phyloP scores from a whole-genome alignment of 2,888 invertebrate species.

The Torymus texanus region DNA sequence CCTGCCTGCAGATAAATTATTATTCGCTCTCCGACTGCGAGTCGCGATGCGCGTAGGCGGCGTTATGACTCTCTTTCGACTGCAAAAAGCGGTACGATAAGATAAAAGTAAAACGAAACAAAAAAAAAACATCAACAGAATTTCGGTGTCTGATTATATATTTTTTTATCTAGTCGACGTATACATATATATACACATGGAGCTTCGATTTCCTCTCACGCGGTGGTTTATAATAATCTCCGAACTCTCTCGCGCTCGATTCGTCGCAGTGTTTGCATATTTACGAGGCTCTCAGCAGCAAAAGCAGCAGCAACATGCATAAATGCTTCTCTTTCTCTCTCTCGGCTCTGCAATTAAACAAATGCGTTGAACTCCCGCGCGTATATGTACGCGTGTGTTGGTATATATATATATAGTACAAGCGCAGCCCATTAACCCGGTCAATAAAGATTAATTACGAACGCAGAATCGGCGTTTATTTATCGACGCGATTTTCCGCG shows the following conservation, averaged over 20 bases:
- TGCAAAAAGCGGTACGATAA: conserved; percentile 44
- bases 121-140: neutral
- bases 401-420: too few relatives aligned
- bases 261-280: too few relatives aligned
- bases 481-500: conserved; percentile 12
- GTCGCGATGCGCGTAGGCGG: conserved; percentile 16
- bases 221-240: too few relatives aligned
- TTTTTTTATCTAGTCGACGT: conserved; percentile 16
- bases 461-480: conserved; percentile 5
- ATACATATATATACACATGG: too few relatives aligned
- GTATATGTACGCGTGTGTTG: too few relatives aligned
- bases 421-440: neutral
- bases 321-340: too few relatives aligned
- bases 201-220: too few relatives aligned
- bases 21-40: neutral
- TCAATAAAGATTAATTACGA: conserved; percentile 15
- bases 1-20: conserved; percentile 47
- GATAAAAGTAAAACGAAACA: conserved; percentile 27
- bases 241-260: too few relatives aligned
- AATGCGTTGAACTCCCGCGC: neutral
- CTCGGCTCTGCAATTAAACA: neutral
- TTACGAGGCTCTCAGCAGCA: too few relatives aligned
- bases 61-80: conserved; percentile 1
- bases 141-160: conserved; percentile 31
- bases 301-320: too few relatives aligned